phyloP scores from a whole-genome alignment of 1,140 invertebrate species.

The Cecropterus lyciades region DNA sequence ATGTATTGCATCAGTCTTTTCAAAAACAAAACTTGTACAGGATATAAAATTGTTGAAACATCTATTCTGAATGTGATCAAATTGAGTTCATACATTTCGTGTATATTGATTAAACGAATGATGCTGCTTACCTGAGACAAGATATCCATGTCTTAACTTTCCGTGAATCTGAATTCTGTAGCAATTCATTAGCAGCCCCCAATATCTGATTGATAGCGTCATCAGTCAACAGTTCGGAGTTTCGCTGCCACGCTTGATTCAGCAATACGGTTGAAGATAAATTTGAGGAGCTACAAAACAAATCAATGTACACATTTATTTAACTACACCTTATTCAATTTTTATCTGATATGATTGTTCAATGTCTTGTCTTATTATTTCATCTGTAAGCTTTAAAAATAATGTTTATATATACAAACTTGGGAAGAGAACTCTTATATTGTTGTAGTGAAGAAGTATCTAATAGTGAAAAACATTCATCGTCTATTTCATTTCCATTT shows the following conservation, averaged over 20 bases:
- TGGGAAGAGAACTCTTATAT: slow-evolving; percentile 52
- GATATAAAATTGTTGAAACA: too few species aligned
- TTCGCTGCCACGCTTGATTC: slow-evolving; percentile 51
- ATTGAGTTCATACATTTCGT: too few species aligned
- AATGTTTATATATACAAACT: slow-evolving; percentile 38
- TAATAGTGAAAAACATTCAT: slow-evolving; percentile 30
- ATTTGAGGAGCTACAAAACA: slow-evolving; percentile 55
- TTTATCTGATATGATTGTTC: background rate
- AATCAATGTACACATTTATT: background rate
- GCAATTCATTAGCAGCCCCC: slow-evolving; percentile 41
- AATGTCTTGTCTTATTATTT: background rate
- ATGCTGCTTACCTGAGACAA: slow-evolving; percentile 54
- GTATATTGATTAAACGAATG: too few species aligned
- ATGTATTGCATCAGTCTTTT: too few species aligned
- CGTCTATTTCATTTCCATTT: background rate
- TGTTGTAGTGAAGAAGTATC: slow-evolving; percentile 45
- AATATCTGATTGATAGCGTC: slow-evolving; percentile 44
- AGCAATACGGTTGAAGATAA: slow-evolving; percentile 51
- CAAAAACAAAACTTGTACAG: too few species aligned
- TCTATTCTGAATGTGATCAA: too few species aligned
- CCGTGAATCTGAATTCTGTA: slow-evolving; percentile 44
- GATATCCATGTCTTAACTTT: slow-evolving; percentile 55
- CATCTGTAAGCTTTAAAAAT: background rate
- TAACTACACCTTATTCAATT: too few species aligned
- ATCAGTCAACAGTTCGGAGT: slow-evolving; percentile 44